A percentile compares a stretch with the other conserved stretches of the same genome.
Evolutionary conservation across 2,888 invertebrate genomes (phyloP).

Genomic region (Melinaea menophilus): DNA sequence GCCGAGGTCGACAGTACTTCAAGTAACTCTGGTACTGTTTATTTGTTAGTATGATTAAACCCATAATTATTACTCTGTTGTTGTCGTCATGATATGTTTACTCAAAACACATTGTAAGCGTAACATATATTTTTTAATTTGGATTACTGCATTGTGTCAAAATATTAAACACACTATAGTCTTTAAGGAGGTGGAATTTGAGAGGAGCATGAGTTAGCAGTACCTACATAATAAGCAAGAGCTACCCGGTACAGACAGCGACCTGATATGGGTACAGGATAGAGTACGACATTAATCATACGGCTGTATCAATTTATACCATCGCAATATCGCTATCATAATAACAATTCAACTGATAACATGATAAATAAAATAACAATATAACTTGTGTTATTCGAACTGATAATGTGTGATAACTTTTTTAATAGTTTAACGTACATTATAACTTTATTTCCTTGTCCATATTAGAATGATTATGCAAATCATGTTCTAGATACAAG

Average conservation of each 20-base stretch:
- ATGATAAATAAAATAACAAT: conserved; percentile 11
- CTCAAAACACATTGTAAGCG: not conserved
- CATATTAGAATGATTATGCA: too few relatives aligned
- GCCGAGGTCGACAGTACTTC: too few relatives aligned
- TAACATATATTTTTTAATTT: not conserved
- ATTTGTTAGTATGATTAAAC: not conserved
- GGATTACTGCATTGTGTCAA: not conserved
- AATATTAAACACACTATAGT: not conserved
- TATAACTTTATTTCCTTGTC: too few relatives aligned
- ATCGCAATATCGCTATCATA: conserved; percentile 24
- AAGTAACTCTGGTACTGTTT: too few relatives aligned
- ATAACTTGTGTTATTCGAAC: not conserved
- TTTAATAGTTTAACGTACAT: too few relatives aligned
- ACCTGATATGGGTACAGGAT: conserved; percentile 46
- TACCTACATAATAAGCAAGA: conserved; percentile 15
- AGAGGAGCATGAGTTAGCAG: conserved; percentile 15
- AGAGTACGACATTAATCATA: conserved; percentile 32
- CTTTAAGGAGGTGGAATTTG: conserved; percentile 7
- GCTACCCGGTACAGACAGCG: conserved; percentile 39
- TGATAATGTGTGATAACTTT: too few relatives aligned
- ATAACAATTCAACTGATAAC: conserved; percentile 24
- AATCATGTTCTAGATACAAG: too few relatives aligned
- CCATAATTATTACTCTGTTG: not conserved
- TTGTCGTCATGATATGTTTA: not conserved
- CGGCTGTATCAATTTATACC: conserved; percentile 29